Evolutionary conservation across 2,888 invertebrate genomes (phyloP).

Genomic region (Rhamphomyia laevipes): DNA sequence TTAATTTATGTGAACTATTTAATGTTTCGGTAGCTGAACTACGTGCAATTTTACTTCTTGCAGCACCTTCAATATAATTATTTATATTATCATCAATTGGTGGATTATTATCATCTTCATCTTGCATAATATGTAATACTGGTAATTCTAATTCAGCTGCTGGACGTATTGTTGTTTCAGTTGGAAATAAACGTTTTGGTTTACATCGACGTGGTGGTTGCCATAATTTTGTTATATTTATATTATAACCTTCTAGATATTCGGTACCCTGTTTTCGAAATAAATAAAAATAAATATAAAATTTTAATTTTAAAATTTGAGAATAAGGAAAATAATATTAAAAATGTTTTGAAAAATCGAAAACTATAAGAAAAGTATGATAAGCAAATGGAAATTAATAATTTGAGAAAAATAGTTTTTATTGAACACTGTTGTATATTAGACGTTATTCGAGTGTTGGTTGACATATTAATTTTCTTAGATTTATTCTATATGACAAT

Average conservation of each 20-base stretch:
- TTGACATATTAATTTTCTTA: no score
- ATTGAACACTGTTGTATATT: no score
- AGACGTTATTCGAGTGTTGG: no score
- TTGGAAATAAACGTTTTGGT: constrained; percentile 17
- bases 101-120: constrained; percentile 18
- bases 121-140: constrained; percentile 28
- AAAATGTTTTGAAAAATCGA: no score
- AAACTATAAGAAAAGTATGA: no score
- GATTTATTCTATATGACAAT: no score
- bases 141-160: constrained; percentile 36
- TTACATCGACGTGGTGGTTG: constrained; percentile 18
- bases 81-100: background rate
- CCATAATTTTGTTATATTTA: constrained; percentile 20
- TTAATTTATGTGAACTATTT: constrained; percentile 27
- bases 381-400: no score
- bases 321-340: constrained; percentile 3
- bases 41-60: constrained; percentile 47
- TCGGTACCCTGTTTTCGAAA: constrained; percentile 20
- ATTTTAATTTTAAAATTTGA: no score
- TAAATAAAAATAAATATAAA: background rate
- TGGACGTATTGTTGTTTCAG: constrained; percentile 31
- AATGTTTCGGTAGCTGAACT: constrained; percentile 47
- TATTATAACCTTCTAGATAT: constrained; percentile 20
- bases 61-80: constrained; percentile 36
- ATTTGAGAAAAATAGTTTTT: no score